Base-by-base conservation (phyloP, 2,113 vertebrate species). In the Larimichthys polyactis region DNA sequence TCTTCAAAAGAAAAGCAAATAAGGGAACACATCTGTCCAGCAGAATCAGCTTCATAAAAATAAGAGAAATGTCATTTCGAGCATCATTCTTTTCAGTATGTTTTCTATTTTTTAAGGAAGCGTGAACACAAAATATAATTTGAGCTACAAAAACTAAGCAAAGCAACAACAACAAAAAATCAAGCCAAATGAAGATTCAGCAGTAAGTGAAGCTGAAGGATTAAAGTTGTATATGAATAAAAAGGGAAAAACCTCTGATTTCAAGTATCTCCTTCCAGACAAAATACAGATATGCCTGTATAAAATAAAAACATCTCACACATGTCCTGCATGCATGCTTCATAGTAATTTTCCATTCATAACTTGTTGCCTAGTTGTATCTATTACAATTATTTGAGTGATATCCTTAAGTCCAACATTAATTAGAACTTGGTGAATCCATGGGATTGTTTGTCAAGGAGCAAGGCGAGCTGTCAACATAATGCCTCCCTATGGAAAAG, bases 31-130 rank as follows among this genome's bases (percentile, higher is more conserved):
- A 93, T 97, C 97, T 92, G 96, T 95, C 97, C 96, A 96, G 97
- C 97, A 98, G 97, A 96, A 96, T 96, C 95, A 96, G 94, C 93
- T 93, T 95, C 92, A 93, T 95, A 95, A 95, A 96, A 95, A 93
- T 94, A 96, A 96, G 32, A 62, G 64, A 95, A 78, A 75, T n/a
- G 22, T 85, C 16, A 79, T 82, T 77, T 67, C 17, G 69, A 68
- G 67, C 75, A 78, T 83, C 40, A 76, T 83, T 90, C 32, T 48
- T 71, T 43, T 77, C 29, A 40, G 51, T 32, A 27, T 59, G 16
- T 69, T 69, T 69, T 78, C 44, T 71, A 27, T 68, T 76, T 82
- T 71, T 82, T 71, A 17, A 69, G 48, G 57, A 71, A 86, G 52
- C 65, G 71, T 63, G 36, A 87, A 82, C 62, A 90, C 73, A 87